Base-by-base conservation (phyloP, 2,888 invertebrate species). In the Agriopis marginaria region DNA sequence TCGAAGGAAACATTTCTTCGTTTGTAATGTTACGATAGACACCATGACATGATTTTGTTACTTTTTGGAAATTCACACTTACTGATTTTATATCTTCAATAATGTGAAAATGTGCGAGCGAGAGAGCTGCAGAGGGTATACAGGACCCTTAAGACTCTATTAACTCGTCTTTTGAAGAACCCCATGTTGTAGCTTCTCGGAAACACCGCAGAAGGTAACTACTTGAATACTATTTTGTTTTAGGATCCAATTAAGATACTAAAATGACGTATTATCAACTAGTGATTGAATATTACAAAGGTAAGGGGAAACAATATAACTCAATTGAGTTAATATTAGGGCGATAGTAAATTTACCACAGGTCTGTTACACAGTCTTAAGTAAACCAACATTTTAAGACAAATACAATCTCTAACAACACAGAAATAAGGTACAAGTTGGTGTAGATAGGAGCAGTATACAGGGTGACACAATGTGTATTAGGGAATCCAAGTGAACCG, bases 271-370 rank as follows among this genome's bases (percentile, higher is more conserved):
- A 62, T 71, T 63, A 66, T 70, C 55, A 56, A 75, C 71, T 68
- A 79, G 81, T 85, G 85, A 90, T 89, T 89, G 89, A 90, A 84
- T 91, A 87, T 87, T 70, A 76, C 72, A 76, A 90, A 88, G 84
- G 84, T 84, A 78, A 82, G 80, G 80, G 82, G 81, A 87, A 90
- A 90, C 88, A 91, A 88, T 89, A 88, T 82, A 89, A 76, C 81
- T 78, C 80, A 85, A 86, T 86, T 80, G 81, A 89, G 85, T 90
- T 90, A 91, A 90, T 89, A 86, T 84, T 76, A 80, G 81, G 82
- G 80, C 80, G 84, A 84, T 86, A 88, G 84, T 89, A 90, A 87
- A 92, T 91, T 89, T 84, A 74, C 73, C 71, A 77, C 75, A 74
- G 76, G 65, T 75, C 70, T 70, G 68, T 54, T 70, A 66, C 74